phyloP scores from a whole-genome alignment of 2,888 invertebrate genomes.

The Crossocerus cetratus region DNA sequence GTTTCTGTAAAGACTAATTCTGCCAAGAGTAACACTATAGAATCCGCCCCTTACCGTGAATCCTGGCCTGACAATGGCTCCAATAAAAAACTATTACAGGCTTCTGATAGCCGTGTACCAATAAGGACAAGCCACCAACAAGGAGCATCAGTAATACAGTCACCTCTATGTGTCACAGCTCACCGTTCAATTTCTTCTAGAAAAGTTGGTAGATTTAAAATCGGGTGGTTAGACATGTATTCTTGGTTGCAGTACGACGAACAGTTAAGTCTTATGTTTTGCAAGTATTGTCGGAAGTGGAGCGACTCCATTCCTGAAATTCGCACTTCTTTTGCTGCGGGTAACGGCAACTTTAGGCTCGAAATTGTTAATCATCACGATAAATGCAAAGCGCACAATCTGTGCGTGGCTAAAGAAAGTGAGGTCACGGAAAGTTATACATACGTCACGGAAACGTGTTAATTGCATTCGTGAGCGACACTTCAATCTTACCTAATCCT shows the following conservation, averaged over 20 bases:
- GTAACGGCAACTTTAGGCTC: constrained; percentile 86
- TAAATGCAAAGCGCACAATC: constrained; percentile 86
- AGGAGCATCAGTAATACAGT: constrained; percentile 72
- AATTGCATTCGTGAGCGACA: constrained; percentile 9
- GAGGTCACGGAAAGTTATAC: constrained; percentile 39
- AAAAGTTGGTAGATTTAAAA: constrained; percentile 83
- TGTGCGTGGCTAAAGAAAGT: constrained; percentile 80
- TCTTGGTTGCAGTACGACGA: constrained; percentile 87
- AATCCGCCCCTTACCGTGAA: constrained; percentile 23
- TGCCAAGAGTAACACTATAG: constrained; percentile 26
- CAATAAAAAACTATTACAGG: constrained; percentile 25
- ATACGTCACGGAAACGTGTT: constrained; percentile 43
- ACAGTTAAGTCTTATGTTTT: constrained; percentile 84
- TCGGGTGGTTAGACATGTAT: constrained; percentile 84
- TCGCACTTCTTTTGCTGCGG: constrained; percentile 88
- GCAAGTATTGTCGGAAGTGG: constrained; percentile 86
- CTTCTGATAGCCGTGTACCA: constrained; percentile 29
- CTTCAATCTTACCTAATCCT: constrained; percentile 5
- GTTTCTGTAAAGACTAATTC: constrained; percentile 24
- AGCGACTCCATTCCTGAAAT: constrained; percentile 84
- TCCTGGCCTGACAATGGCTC: constrained; percentile 29
- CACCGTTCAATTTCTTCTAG: constrained; percentile 66
- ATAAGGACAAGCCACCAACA: constrained; percentile 53
- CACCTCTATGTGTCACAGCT: constrained; percentile 51
- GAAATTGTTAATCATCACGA: constrained; percentile 89